Base-by-base conservation (phyloP, 1,140 invertebrate species). In the Drosophila nigromelanica region DNA sequence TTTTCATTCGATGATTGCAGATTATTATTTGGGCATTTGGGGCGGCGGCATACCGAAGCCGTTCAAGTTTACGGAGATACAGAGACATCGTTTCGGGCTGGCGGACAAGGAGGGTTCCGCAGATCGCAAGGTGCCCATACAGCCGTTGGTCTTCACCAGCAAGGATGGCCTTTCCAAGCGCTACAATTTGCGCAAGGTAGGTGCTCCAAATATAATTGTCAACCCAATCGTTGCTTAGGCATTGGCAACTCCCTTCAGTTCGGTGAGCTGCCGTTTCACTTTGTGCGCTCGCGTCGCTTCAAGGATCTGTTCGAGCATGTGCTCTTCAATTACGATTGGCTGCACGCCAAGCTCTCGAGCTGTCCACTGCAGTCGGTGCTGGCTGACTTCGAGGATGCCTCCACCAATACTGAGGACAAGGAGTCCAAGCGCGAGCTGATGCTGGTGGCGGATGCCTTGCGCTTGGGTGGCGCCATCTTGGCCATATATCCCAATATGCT, bases 21-120 rank as follows among this genome's bases (percentile, higher is more conserved):
- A 99, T 93, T 99, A 99, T 91, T 99, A 98, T 91, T 92, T 99
- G 12, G 98, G 98, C 4, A 98, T 97, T 69, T 99, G 97, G 97
- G 97, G 98, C 30, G 98, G 98, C 12, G 98, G 98, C 1, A 95
- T 94, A 52, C 97, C 98, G 0, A 99, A 99, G 83, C 98, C 96
- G 0, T 99, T 99, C 89, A 98, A 98, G 89, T 99, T 98, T 81
- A 99, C 98, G 0, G 98, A 99, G 92, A 98, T 98, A 60, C 98
- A 99, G 60, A 68, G 79, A 42, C 92, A 47, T 78, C 94, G 95
- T 73, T 98, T 97, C 82, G 97, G 96, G 85, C 92, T 97, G 61
- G 96, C 95, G 6, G 97, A 98, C 82, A 97, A 96, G 90, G 97
- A 98, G 92, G 98, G 98, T 5, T 95, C 97, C 0, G 98, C 98